Evolutionary conservation across 2,797 vertebrate genomes (phyloP), one percentile per base, ranked within the genome.

Genomic region (Hydrocynus forskahlii): DNA sequence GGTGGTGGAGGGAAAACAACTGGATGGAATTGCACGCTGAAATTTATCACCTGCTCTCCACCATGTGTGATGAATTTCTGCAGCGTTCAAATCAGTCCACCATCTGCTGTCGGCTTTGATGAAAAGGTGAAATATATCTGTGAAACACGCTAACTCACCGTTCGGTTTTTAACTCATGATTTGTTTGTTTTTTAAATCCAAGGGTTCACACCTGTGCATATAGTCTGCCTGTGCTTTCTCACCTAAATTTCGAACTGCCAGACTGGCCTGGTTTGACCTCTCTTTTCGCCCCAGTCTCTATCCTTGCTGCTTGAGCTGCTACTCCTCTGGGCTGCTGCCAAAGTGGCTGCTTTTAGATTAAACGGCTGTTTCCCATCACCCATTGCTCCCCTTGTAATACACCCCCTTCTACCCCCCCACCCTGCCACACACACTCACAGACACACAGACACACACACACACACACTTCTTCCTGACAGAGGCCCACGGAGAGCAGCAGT

Each of bases 281-380:
- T 55, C 55, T 4, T 23, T 77, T 54, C 75, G 25, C 63, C 25
- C 52, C 54, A 78, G 55, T 75, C 48, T 71, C 50, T 73, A 38
- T 75, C 60, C 63, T 55, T 62, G 48, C 55, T 78, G 67, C 64
- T 78, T 75, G 62, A 73, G 13, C 55, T 81, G 50, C 75, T 81
- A 60, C 69, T 64, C 50, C 73, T 79, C 72, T 81, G 83, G 66
- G 70, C 40, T 64, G 16, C 40, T 68, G 69, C 72, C 79, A 85
- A 64, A 78, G 71, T 67, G 25, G 63, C 60, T 83, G 80, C 62
- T 80, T 83, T 82, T 72, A 83, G 76, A 83, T 84, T 62, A 83
- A 80, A 86, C 71, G 69, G 55, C 77, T 72, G 70, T 85, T 81
- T 82, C 83, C 85, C 52, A 70, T 80, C 62, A 76, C 75, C 70